phyloP scores from a whole-genome alignment of 2,888 invertebrate genomes.

The Erpobdella octoculata region DNA sequence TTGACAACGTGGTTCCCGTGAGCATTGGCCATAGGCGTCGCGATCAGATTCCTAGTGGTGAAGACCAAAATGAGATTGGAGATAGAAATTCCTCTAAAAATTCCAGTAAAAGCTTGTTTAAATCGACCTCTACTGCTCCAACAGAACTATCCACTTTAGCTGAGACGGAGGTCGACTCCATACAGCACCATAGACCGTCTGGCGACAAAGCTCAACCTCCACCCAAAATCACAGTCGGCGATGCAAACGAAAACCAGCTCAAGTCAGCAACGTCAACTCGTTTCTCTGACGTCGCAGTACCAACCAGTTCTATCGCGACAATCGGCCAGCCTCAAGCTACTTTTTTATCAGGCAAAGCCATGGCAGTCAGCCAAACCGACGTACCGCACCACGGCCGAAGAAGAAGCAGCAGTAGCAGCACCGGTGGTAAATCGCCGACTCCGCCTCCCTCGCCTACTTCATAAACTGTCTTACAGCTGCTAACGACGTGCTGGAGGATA shows the following conservation, averaged over 20 bases:
- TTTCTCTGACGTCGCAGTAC: too few species aligned
- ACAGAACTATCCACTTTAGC: background rate
- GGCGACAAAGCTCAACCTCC: too few species aligned
- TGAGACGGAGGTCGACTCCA: background rate
- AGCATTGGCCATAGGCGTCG: conserved; percentile 28
- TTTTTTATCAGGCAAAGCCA: background rate
- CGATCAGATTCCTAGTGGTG: background rate
- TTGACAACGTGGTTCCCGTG: conserved; percentile 36
- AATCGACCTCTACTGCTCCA: background rate
- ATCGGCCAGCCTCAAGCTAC: background rate
- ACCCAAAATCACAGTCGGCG: background rate
- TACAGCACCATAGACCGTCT: too few species aligned
- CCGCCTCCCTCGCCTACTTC: background rate
- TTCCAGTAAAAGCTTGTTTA: background rate
- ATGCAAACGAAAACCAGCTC: background rate
- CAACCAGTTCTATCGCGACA: background rate
- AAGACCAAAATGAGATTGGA: background rate
- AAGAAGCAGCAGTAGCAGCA: background rate
- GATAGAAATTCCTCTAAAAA: background rate
- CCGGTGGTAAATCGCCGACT: background rate
- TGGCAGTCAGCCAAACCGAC: background rate
- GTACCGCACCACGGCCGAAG: background rate
- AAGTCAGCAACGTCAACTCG: too few species aligned
- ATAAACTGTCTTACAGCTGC: too few species aligned
- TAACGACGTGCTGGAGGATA: too few species aligned